These are phyloP conservation scores for Scaptodrosophila lebanonensis DNA, from an alignment of 1,140 invertebrate species.

Conservation along the genomic window DNA sequence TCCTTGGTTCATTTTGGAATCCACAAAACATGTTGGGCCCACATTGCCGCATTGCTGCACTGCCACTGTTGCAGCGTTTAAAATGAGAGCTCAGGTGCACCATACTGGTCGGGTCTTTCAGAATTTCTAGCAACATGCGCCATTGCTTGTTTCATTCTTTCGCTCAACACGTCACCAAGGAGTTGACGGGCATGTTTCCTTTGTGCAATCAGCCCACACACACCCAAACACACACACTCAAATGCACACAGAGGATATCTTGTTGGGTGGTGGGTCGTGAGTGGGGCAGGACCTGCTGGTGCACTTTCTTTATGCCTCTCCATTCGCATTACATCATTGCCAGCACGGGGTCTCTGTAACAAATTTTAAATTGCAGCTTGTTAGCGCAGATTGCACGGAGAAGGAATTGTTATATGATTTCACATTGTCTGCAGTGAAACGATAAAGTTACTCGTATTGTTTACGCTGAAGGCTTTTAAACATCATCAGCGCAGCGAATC, in stretches of 20 bases:
- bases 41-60: too few relatives aligned
- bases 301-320: constrained; percentile 34
- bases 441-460: constrained; percentile 42
- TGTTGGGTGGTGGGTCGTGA: constrained; percentile 6
- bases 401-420: constrained; percentile 36
- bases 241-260: neutral
- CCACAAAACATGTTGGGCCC: too few relatives aligned
- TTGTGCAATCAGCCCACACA: constrained; percentile 60
- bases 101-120: constrained; percentile 10
- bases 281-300: constrained; percentile 23
- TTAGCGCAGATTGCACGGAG: constrained; percentile 39
- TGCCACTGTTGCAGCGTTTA: constrained; percentile 2
- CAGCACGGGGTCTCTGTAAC: constrained; percentile 14
- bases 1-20: too few relatives aligned
- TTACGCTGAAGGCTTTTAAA: constrained; percentile 20
- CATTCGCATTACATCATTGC: constrained; percentile 48
- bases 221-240: neutral
- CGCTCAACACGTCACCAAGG: constrained; percentile 67
- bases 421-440: too few relatives aligned
- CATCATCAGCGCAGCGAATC: too few relatives aligned
- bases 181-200: constrained; percentile 57
- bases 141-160: constrained; percentile 51
- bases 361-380: constrained; percentile 47
- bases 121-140: constrained; percentile 25
- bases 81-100: constrained; percentile 37